Evolutionary conservation across 1,140 invertebrate species (phyloP).

Genomic region (Heliconius melpomene): DNA sequence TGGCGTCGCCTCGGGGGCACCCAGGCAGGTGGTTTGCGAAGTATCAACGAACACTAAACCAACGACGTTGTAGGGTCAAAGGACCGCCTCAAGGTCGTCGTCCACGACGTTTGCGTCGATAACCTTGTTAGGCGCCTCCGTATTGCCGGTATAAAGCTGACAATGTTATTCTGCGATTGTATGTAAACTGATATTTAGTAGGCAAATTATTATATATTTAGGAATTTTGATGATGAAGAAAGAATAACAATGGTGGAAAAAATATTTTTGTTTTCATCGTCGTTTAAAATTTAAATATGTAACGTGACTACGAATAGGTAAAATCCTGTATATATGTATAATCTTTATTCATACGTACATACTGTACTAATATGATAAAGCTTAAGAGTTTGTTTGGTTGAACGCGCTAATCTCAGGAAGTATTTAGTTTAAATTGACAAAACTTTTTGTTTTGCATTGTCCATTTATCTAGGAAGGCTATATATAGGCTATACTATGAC

Average conservation of each 20-base stretch:
- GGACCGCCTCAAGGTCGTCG: conserved; percentile 66
- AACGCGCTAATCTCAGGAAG: too few relatives aligned
- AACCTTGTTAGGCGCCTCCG: conserved; percentile 59
- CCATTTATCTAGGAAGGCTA: too few relatives aligned
- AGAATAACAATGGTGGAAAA: background rate
- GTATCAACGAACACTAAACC: conserved; percentile 45
- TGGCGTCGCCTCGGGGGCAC: conserved; percentile 48
- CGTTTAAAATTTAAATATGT: background rate
- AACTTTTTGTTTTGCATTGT: too few relatives aligned
- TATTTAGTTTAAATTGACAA: too few relatives aligned
- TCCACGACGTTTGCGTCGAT: conserved; percentile 63
- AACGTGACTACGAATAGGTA: background rate
- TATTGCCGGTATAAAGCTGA: conserved; percentile 29
- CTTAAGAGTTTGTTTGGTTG: too few relatives aligned
- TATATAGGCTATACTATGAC: too few relatives aligned
- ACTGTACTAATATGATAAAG: too few relatives aligned
- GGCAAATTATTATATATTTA: background rate
- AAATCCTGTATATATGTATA: too few relatives aligned
- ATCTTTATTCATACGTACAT: too few relatives aligned
- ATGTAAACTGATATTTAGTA: background rate
- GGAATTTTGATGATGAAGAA: background rate
- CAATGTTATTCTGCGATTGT: conserved; percentile 14
- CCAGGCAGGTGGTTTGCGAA: conserved; percentile 63
- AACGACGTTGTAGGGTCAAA: conserved; percentile 59
- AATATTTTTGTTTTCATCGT: background rate